phyloP scores from a whole-genome alignment of 1,140 invertebrate genomes.

The Temnothorax longispinosus region DNA sequence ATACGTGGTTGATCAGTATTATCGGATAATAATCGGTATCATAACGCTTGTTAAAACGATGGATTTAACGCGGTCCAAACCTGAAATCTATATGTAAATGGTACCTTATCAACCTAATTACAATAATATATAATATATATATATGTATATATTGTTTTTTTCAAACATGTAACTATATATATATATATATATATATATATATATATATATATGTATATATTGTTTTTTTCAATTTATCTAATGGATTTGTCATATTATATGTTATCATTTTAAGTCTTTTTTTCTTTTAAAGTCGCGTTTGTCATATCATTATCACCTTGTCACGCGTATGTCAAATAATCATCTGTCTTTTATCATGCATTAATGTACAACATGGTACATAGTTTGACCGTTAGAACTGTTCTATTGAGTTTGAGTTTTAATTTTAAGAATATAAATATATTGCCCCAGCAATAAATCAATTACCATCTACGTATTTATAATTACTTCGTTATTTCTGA shows the following conservation, averaged over 20 bases:
- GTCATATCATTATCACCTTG: neutral
- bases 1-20: conserved; percentile 26
- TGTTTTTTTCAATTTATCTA: neutral
- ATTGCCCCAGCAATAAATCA: neutral
- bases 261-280: neutral
- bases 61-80: conserved; percentile 26
- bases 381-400: neutral
- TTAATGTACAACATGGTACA: neutral
- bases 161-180: too few relatives aligned
- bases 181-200: neutral
- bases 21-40: conserved; percentile 42
- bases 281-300: neutral
- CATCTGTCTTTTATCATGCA: neutral
- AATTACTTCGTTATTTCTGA: neutral
- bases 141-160: neutral
- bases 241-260: neutral
- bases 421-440: neutral
- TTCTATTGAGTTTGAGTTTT: neutral
- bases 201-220: neutral
- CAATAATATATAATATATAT: conserved; percentile 4
- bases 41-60: conserved; percentile 43
- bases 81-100: conserved; percentile 66
- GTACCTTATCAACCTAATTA: conserved; percentile 71
- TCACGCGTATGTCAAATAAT: neutral
- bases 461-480: neutral